phyloP scores from a whole-genome alignment of 2,888 invertebrate species.

The Rutpela maculata region DNA sequence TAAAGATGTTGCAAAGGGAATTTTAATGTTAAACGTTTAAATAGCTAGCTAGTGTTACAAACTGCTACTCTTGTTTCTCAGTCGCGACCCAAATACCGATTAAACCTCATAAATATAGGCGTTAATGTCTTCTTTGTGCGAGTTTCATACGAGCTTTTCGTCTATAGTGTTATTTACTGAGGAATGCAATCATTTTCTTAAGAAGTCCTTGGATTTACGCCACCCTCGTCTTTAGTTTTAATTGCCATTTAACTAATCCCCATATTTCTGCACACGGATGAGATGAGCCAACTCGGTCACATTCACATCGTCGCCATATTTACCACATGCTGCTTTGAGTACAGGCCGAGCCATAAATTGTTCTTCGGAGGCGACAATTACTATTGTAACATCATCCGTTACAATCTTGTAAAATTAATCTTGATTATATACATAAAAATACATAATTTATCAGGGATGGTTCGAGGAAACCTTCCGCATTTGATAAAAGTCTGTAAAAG shows the following conservation, averaged over 20 bases:
- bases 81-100: background rate
- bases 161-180: background rate
- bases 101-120: background rate
- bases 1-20: background rate
- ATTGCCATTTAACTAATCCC: constrained; percentile 3
- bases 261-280: constrained; percentile 2
- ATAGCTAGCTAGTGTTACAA: background rate
- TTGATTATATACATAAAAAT: too few relatives aligned
- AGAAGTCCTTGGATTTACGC: background rate
- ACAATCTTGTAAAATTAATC: too few relatives aligned
- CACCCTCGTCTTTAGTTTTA: background rate
- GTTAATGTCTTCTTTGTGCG: background rate
- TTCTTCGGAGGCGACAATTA: background rate
- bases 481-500: too few relatives aligned
- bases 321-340: background rate
- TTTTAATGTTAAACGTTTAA: background rate
- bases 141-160: background rate
- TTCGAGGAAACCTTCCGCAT: too few relatives aligned
- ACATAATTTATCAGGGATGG: too few relatives aligned
- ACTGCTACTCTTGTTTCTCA: background rate
- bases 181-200: background rate
- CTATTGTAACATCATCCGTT: too few relatives aligned
- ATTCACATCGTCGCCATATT: background rate
- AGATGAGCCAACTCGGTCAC: background rate
- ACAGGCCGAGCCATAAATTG: background rate